phyloP scores from a whole-genome alignment of 1,140 invertebrate species.

The Zaprionus camerounensis region DNA sequence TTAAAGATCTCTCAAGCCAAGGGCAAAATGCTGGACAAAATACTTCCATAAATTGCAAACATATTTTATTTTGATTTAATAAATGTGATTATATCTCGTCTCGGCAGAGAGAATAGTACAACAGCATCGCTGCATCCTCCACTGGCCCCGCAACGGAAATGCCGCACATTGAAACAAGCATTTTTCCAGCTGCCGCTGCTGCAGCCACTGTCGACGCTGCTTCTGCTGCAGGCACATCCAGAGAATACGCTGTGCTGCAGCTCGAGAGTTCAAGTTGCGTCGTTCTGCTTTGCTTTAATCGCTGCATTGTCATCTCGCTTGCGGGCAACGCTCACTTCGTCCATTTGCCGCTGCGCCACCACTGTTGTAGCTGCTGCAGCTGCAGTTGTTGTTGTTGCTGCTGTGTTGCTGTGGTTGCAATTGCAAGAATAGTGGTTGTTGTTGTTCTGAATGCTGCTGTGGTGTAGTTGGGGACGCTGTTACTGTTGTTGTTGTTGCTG shows the following conservation, averaged over 20 bases:
- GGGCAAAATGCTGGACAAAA: constrained; percentile 39
- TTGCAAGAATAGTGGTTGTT: constrained; percentile 39
- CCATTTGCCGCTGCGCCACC: constrained; percentile 22
- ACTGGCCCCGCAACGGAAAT: constrained; percentile 63
- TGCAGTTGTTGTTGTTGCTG: background rate
- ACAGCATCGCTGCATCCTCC: constrained; percentile 63
- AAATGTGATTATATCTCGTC: constrained; percentile 59
- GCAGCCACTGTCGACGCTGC: constrained; percentile 19
- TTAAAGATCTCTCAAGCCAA: constrained; percentile 4
- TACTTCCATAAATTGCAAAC: constrained; percentile 44
- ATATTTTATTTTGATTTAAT: constrained; percentile 74
- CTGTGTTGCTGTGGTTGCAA: constrained; percentile 22
- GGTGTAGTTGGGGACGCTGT: constrained; percentile 23
- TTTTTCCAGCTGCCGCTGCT: constrained; percentile 69
- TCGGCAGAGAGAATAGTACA: constrained; percentile 15
- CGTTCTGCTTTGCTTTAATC: constrained; percentile 77
- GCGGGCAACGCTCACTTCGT: constrained; percentile 28
- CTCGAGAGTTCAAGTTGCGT: constrained; percentile 70
- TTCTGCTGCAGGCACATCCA: constrained; percentile 15
- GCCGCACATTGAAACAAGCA: constrained; percentile 74
- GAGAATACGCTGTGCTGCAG: constrained; percentile 27
- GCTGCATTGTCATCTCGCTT: constrained; percentile 76
- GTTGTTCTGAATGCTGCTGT: constrained; percentile 27
- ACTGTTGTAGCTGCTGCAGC: too few relatives aligned
- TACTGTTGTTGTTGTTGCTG: constrained; percentile 33